Conservation (phyloP, 1,140 invertebrate genomes). For the Eufriesea mexicana region DNA sequence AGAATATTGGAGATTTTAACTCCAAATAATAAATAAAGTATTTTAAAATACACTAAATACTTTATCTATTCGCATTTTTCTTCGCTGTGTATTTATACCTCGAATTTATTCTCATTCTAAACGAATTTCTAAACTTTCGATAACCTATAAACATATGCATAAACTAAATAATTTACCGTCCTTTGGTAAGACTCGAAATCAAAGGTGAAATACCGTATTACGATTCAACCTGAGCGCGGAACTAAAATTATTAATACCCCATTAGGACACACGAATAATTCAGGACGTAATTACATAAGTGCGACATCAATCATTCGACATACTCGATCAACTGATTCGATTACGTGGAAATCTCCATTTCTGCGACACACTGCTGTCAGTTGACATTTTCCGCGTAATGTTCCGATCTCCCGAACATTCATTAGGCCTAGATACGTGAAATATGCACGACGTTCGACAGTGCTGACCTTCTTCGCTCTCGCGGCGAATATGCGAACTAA, state of each 20-base stretch:
- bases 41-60: too few relatives aligned
- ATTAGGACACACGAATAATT: neutral
- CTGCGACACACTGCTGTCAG: neutral
- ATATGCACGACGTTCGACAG: neutral
- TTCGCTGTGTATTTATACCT: too few relatives aligned
- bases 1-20: too few relatives aligned
- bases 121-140: neutral
- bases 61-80: too few relatives aligned
- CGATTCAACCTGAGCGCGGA: neutral
- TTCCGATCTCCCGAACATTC: neutral
- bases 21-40: too few relatives aligned
- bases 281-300: neutral
- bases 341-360: neutral
- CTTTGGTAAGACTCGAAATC: neutral
- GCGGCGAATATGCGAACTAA: neutral
- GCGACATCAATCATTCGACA: neutral
- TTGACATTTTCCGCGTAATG: neutral
- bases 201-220: neutral
- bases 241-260: neutral
- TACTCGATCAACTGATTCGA: neutral
- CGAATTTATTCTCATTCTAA: neutral
- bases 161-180: neutral
- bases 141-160: neutral
- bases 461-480: too few relatives aligned
- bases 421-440: neutral